Evolutionary conservation across 2,888 invertebrate species (phyloP), one percentile per base, ranked within the genome.

Genomic region (Harpalus rufipes): DNA sequence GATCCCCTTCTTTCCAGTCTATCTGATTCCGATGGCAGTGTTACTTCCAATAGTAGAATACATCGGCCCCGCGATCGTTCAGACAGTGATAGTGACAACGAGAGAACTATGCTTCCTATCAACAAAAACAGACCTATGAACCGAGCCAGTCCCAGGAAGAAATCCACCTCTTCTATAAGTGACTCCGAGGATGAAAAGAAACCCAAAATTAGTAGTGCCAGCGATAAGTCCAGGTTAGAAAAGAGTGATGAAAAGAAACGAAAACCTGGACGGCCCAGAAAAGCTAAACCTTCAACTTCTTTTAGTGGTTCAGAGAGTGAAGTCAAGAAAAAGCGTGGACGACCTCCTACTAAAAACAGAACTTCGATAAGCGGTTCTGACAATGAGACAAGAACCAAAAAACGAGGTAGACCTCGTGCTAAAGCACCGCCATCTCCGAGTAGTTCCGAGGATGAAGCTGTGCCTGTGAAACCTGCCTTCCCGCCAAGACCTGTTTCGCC

Each of bases 1-100:
- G 88, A 89, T 68, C 90, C 90, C 10, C 91, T 94, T 85, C 90
- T 94, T 85, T 94, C 94, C 86, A 93, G 93, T 88, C 90, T 94
- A 86, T 94, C 94, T 5, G 94, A 94, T 87, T 93, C 93, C 51
- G 89, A 89, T 63, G 86, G 86, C 51, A 88, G 88, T 85, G 85
- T 86, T 61, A 87, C 88, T 86, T 86, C 86, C 61, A 87, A 86
- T 80, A 86, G 86, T 74, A 86, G 86, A 25, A 85, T 86, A 41
- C 83, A 87, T 25, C 86, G 87, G 91, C 51, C 21, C 44, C 65
- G 63, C 25, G 51, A 65, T 74, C 16, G 85, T 86, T 89, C 87
- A 86, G 86, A 85, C 81, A 89, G 88, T 86, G 89, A 88, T 86
- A 88, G 88, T 86, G 88, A 88, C 84, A 87, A 87, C 82, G 87